These are phyloP conservation scores for Drosophila anceps DNA, from an alignment of 2,888 invertebrate genomes.

Conservation along the genomic window DNA sequence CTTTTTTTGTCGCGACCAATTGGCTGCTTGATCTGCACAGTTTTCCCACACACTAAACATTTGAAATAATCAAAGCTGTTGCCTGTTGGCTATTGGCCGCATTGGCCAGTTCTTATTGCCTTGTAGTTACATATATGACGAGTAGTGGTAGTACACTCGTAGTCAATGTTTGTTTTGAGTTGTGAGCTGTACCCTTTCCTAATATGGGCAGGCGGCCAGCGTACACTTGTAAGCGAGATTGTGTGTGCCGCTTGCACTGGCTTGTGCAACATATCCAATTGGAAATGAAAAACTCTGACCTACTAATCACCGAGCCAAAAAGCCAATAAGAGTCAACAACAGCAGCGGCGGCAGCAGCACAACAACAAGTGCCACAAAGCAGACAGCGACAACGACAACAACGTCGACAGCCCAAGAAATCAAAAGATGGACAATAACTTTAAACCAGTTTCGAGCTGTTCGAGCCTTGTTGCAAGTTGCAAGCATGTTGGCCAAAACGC, in stretches of 20 bases:
- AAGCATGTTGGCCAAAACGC: conserved; percentile 41
- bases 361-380: conserved; percentile 62
- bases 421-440: conserved; percentile 82
- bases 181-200: conserved; percentile 74
- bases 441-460: conserved; percentile 72
- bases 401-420: conserved; percentile 72
- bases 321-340: conserved; percentile 77
- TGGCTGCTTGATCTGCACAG: conserved; percentile 46
- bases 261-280: conserved; percentile 80
- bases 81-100: conserved; percentile 37
- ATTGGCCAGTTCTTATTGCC: conserved; percentile 68
- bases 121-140: conserved; percentile 55
- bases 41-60: conserved; percentile 67
- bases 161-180: conserved; percentile 60
- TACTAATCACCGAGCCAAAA: conserved; percentile 81
- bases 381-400: conserved; percentile 62
- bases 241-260: conserved; percentile 53
- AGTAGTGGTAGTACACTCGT: conserved; percentile 44
- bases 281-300: conserved; percentile 81
- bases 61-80: conserved; percentile 62
- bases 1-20: conserved; percentile 30
- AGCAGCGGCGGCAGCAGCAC: conserved; percentile 32
- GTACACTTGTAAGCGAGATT: conserved; percentile 63
- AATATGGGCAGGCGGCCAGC: conserved; percentile 67
- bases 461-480: conserved; percentile 67